Evolutionary conservation across 2,797 vertebrate species (phyloP), one percentile per base, ranked within the genome.

Genomic region (Choloepus didactylus): DNA sequence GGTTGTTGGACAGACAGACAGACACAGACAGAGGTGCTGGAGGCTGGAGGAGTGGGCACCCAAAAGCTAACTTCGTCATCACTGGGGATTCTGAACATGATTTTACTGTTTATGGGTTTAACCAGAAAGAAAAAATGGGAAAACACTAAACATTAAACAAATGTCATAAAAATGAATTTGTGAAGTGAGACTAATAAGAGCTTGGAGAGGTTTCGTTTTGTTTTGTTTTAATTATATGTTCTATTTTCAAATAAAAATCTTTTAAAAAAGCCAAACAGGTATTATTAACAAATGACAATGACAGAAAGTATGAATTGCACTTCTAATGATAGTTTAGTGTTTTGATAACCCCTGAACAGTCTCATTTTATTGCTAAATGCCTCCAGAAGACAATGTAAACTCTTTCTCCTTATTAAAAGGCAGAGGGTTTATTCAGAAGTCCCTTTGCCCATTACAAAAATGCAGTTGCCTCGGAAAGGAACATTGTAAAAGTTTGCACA

Each of bases 241-340:
- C 19, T 80, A 69, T 86, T 95, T 93, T 79, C 59, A 89, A 91
- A 83, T 11, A 75, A 66, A 62, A 82, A 41, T 41, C 5, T 49
- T 70, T 91, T 67, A 11, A 41, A 95, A 76, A 94, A 49, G 60
- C 92, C 25, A 73, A 93, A 44, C 38, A 75, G 59, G 66, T 70
- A 73, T 82, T 91, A 91, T 82, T 91, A 91, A 79, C 49, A 94
- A 86, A 21, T 15, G 46, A 15, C 31, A 62, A 60, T 86, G 77
- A 79, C 23, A 75, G 77, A 83, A 93, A 66, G 16, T 51, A 75
- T 56, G 16, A 56, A 18, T 2, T 49, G 16, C n/a, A 77, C 9
- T 31, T 83, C 18, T 83, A 83, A 83, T 31, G 66, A 87, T 69
- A n/a, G 10, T 35, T 75, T n/a, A 72, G 29, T 59, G 44, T 56